Evolutionary conservation across 2,797 vertebrate genomes (phyloP), one percentile per base, ranked within the genome.

Genomic region (Catamblyrhynchus diadema): DNA sequence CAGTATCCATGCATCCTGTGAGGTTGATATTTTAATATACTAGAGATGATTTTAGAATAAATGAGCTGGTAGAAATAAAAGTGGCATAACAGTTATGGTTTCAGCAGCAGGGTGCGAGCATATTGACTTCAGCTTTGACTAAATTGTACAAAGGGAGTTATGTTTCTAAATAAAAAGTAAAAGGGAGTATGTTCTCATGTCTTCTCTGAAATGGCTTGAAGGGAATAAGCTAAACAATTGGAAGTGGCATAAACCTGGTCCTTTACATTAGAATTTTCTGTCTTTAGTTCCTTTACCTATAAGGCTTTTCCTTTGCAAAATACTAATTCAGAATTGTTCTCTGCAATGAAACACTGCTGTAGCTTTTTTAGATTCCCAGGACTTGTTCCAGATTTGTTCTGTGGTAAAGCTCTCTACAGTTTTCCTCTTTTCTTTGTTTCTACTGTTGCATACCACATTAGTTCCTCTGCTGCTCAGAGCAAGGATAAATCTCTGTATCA

Each of bases 101-200:
- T 86, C 81, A n/a, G 60, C 0, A 1, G 8, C 6, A 65, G 11
- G 2, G 2, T 51, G 6, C 61, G 54, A 82, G 72, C 3, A 1
- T 41, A 88, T 90, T 79, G 33, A 44, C 12, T 77, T 56, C n/a
- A 70, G 18, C 19, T 60, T 81, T 90, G 16, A 61, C 28, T 70
- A 73, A 65, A 81, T 15, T 78, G 14, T 20, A 28, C 35, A 72
- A 64, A 67, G 20, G 10, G 30, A 78, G 4, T 8, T n/a, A n/a
- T n/a, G n/a, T n/a, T n/a, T n/a, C n/a, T n/a, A n/a, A n/a, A n/a
- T n/a, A n/a, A n/a, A n/a, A n/a, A n/a, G n/a, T n/a, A n/a, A 72
- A 64, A 67, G 20, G 10, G 30, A 78, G 4, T 8, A 6, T 16
- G 1, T 47, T 75, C 21, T 65, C 14, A 15, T 47, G 6, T 8